These are phyloP conservation scores for Anastrepha ludens DNA, from an alignment of 1,140 invertebrate genomes.

Conservation along the genomic window DNA sequence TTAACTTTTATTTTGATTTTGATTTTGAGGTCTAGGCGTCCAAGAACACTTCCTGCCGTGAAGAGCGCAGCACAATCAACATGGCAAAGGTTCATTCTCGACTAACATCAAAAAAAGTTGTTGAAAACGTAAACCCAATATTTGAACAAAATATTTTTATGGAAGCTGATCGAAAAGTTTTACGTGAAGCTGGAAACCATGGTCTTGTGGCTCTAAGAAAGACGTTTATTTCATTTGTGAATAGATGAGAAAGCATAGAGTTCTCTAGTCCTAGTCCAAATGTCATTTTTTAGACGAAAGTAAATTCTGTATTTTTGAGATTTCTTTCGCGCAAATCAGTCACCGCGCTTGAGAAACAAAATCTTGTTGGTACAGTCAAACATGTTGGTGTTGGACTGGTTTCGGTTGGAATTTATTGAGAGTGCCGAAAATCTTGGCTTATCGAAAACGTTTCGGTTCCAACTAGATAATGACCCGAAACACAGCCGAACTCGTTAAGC, in stretches of 20 bases:
- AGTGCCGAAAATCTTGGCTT: slow-evolving; percentile 60
- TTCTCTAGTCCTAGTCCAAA: too few relatives aligned
- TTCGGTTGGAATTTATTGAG: slow-evolving; percentile 62
- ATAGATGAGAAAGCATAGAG: too few relatives aligned
- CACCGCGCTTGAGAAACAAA: slow-evolving; percentile 37
- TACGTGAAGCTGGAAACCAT: too few relatives aligned
- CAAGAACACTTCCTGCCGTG: slow-evolving; percentile 29
- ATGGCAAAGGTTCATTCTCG: slow-evolving; percentile 19
- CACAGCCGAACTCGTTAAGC: too few relatives aligned
- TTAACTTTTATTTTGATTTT: not conserved
- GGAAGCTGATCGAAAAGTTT: slow-evolving; percentile 21
- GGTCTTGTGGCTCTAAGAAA: too few relatives aligned
- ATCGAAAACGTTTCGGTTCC: too few relatives aligned
- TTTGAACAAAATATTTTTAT: slow-evolving; percentile 28
- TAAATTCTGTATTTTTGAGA: not conserved
- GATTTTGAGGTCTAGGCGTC: slow-evolving; percentile 14
- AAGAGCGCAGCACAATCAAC: slow-evolving; percentile 32
- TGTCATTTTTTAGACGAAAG: too few relatives aligned
- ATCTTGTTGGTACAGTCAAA: slow-evolving; percentile 50
- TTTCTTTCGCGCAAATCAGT: not conserved
- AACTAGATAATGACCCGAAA: too few relatives aligned
- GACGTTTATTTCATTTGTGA: too few relatives aligned
- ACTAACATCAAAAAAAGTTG: not conserved
- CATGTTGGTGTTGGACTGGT: slow-evolving; percentile 29
- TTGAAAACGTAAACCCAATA: not conserved